Evolutionary conservation across 2,888 invertebrate species (phyloP), one percentile per base, ranked within the genome.

Genomic region (Steinernema hermaphroditum): DNA sequence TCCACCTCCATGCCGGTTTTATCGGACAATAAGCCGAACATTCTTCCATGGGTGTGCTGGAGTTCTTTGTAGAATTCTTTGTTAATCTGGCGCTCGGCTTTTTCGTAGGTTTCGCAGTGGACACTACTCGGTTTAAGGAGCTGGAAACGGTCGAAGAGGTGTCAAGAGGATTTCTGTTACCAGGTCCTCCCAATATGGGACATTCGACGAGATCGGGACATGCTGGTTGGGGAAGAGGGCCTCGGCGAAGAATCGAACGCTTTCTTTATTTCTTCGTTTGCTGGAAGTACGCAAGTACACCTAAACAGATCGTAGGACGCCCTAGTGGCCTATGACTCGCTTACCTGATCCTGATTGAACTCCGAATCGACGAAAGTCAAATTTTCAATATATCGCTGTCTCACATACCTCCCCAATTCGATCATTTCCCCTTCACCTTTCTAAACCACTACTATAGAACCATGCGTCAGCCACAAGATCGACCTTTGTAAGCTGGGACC

Each of bases 1-100:
- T 50, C 37, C 1, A 81, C 77, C 2, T 54, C 32, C 77, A 75
- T 76, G 14, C 81, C 80, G 8, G 80, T 80, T 27, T 76, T 74
- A n/a, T 44, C 27, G 0, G 75, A 74, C 12, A 81, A 68, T 49
- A 75, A 74, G 8, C 68, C 37, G 68, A 81, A 77, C 16, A 80
- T 14, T 22, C 54, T 22, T 14, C 22, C 14, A 27, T 54, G 27
- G 54, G 24, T 22, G 22, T 22, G 22, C 6, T 54, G 54, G 24
- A 54, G 54, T 27, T 54, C 54, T 27, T 54, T 54, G 54, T 54
- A 54, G 27, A 54, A 54, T 27, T 54, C 54, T 54, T 54, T 54
- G 54, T 54, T 54, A 2, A 54, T 12, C 2, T 54, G 24, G 9
- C 22, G 54, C 27, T 54, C 54, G 4, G 27, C 19, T 2, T 69